These are phyloP conservation scores for Drosophila diplacantha DNA, from an alignment of 2,888 invertebrate species.

Conservation along the genomic window DNA sequence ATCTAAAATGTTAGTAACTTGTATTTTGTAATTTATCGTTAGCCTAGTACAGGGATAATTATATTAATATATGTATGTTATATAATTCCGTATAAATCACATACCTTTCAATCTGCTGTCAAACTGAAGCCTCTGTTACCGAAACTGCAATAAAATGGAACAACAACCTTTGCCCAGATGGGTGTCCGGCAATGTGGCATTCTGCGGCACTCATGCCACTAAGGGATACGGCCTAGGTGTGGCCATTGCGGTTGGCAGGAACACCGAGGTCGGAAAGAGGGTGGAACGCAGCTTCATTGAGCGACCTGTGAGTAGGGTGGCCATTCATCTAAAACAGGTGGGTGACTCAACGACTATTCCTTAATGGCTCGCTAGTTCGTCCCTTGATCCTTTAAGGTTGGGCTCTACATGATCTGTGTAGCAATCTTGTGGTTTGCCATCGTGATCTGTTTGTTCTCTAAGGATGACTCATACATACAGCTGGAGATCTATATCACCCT, in stretches of 20 bases:
- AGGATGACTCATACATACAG: not conserved
- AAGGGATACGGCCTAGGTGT: constrained; percentile 45
- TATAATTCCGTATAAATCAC: not conserved
- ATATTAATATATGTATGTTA: no score
- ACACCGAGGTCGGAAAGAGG: constrained; percentile 46
- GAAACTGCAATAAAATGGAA: not conserved
- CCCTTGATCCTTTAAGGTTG: not conserved
- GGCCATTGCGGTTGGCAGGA: constrained; percentile 56
- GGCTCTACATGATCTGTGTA: constrained; percentile 14
- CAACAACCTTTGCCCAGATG: constrained; percentile 30
- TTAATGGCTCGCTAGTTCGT: no score
- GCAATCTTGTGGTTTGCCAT: not conserved
- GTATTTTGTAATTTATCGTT: not conserved
- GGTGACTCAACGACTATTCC: not conserved
- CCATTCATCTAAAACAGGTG: constrained; percentile 41
- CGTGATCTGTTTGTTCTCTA: constrained; percentile 1
- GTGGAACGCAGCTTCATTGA: constrained; percentile 21
- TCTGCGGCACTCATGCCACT: constrained; percentile 53
- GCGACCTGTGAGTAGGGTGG: constrained; percentile 24
- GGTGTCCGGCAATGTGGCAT: constrained; percentile 47
- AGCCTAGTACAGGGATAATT: not conserved
- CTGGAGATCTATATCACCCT: constrained; percentile 34
- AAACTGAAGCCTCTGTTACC: not conserved
- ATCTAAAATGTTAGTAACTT: not conserved
- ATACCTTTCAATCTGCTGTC: not conserved